These are phyloP conservation scores for Leucoraja erinaceus DNA, from an alignment of 2,113 vertebrate species.

Conservation along the genomic window DNA sequence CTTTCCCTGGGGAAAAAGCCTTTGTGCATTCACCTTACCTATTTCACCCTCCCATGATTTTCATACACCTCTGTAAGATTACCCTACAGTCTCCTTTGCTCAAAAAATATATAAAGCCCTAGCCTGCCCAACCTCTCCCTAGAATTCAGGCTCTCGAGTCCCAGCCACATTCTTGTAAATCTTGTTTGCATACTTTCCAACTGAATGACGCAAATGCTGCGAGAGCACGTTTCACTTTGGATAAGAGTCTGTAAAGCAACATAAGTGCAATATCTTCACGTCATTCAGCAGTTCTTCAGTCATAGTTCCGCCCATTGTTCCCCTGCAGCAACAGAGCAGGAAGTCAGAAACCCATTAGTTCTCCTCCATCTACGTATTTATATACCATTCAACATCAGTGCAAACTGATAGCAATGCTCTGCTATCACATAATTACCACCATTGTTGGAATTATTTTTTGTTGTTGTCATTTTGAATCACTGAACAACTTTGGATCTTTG, in stretches of 20 bases:
- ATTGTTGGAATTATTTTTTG: neutral
- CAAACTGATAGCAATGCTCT: neutral
- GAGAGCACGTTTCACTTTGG: neutral
- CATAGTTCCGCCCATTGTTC: conserved; percentile 21
- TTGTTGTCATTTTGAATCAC: neutral
- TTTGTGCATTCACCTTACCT: too few species aligned
- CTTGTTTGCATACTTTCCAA: too few species aligned
- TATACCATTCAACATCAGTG: neutral
- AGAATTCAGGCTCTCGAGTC: too few species aligned
- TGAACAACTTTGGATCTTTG: neutral
- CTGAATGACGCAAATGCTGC: neutral
- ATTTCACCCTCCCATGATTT: too few species aligned
- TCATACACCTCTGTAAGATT: too few species aligned
- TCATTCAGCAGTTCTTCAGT: neutral
- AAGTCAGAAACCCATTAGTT: conserved; percentile 35
- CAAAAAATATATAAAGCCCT: too few species aligned
- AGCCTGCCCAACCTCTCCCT: too few species aligned
- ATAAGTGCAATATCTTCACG: neutral
- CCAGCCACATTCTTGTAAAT: too few species aligned
- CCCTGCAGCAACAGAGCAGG: conserved; percentile 2
- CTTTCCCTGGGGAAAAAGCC: too few species aligned
- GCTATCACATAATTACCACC: neutral
- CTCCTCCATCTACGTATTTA: neutral
- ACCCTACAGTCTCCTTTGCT: too few species aligned
- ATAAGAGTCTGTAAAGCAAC: neutral